phyloP scores from a whole-genome alignment of 2,888 invertebrate species.

The Dusona sp. region DNA sequence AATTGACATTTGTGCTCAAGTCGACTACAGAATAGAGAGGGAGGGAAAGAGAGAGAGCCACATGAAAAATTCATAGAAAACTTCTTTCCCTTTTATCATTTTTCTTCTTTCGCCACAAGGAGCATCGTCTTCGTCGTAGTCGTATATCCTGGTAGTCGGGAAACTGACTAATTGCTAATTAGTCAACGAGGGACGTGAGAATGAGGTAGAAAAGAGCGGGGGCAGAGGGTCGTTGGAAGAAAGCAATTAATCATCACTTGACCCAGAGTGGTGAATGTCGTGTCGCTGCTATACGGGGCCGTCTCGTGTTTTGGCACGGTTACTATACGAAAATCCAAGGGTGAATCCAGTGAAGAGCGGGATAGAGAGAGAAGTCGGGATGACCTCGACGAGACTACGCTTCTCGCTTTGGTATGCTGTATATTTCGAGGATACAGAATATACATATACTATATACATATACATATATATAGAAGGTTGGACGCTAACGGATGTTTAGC shows the following conservation, averaged over 20 bases:
- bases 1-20: constrained; percentile 20
- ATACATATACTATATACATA: not conserved
- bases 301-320: constrained; percentile 54
- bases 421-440: constrained; percentile 27
- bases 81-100: constrained; percentile 23
- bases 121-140: constrained; percentile 33
- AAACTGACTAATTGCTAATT: constrained; percentile 79
- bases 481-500: constrained; percentile 75
- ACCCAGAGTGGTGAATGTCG: constrained; percentile 66
- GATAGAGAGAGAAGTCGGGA: constrained; percentile 17
- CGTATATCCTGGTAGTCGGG: constrained; percentile 52
- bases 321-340: constrained; percentile 57
- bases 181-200: constrained; percentile 66
- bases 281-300: constrained; percentile 59
- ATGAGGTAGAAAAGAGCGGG: constrained; percentile 27
- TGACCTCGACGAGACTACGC: constrained; percentile 34
- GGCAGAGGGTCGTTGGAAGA: constrained; percentile 52
- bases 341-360: constrained; percentile 4
- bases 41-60: constrained; percentile 9
- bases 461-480: not conserved
- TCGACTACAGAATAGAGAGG: constrained; percentile 35
- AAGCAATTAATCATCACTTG: constrained; percentile 80
- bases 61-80: constrained; percentile 56
- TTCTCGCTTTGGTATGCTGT: constrained; percentile 45
- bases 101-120: constrained; percentile 18